phyloP scores from a whole-genome alignment of 2,113 vertebrate genomes.

The Choloepus hoffmanni region DNA sequence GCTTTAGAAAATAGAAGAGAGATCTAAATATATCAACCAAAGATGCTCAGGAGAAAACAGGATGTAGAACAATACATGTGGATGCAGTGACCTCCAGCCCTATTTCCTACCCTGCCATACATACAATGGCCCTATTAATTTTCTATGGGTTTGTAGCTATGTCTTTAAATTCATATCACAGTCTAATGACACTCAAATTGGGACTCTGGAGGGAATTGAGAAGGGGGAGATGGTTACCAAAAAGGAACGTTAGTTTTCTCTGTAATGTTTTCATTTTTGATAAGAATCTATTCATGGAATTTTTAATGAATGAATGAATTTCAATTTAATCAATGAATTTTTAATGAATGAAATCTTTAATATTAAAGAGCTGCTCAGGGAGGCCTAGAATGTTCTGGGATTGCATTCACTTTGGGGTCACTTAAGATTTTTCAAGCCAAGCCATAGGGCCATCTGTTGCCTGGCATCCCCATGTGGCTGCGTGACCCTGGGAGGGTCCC shows the following conservation, averaged over 20 bases:
- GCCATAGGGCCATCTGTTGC: constrained; percentile 74
- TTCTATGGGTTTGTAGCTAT: not conserved
- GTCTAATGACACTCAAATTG: constrained; percentile 8
- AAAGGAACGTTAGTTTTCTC: constrained; percentile 2
- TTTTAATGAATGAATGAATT: not conserved
- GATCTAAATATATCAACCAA: not conserved
- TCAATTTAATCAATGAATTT: not conserved
- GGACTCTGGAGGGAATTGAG: not conserved
- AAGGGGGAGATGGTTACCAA: not conserved
- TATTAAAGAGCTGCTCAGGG: constrained; percentile 25
- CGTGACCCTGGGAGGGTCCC: constrained; percentile 48
- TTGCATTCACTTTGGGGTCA: constrained; percentile 62
- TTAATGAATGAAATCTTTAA: not conserved
- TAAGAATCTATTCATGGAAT: constrained; percentile 13
- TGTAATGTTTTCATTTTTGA: constrained; percentile 20
- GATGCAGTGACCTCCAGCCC: not conserved
- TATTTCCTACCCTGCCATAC: not conserved
- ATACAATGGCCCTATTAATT: not conserved
- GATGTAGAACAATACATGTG: not conserved
- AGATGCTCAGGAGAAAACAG: not conserved
- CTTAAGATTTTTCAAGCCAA: constrained; percentile 70
- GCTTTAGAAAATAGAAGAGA: not conserved
- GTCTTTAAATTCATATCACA: not conserved
- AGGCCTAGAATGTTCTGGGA: constrained; percentile 47
- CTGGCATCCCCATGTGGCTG: constrained; percentile 63